These are phyloP conservation scores for Pantherophis guttatus DNA, from an alignment of 2,113 vertebrate species.

Conservation along the genomic window DNA sequence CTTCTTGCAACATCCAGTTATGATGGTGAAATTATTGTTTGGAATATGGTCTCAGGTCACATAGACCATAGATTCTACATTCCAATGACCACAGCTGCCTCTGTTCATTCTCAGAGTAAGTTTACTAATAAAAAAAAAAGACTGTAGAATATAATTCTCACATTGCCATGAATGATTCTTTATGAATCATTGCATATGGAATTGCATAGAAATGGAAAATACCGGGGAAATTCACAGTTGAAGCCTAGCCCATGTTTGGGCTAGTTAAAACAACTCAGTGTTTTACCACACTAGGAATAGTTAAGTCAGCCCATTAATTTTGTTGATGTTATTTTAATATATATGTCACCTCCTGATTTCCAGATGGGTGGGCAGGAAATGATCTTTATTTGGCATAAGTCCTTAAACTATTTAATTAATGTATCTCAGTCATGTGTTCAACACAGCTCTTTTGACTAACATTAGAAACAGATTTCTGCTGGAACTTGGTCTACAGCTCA, in stretches of 20 bases:
- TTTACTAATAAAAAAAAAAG: neutral
- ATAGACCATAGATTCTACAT: slow-evolving; percentile 58
- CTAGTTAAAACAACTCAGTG: neutral
- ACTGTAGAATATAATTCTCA: neutral
- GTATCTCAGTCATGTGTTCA: neutral
- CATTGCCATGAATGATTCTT: neutral
- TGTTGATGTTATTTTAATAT: neutral
- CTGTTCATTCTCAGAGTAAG: slow-evolving; percentile 46
- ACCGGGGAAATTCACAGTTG: neutral
- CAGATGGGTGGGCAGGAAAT: neutral
- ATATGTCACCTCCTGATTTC: neutral
- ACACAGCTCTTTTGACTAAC: neutral
- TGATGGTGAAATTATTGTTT: slow-evolving; percentile 73
- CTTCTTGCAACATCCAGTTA: slow-evolving; percentile 72
- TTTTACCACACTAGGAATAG: neutral
- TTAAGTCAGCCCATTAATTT: neutral
- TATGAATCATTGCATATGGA: neutral
- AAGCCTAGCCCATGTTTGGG: neutral
- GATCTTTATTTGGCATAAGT: neutral
- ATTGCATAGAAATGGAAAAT: neutral
- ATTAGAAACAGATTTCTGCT: neutral
- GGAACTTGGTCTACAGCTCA: neutral
- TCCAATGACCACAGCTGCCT: slow-evolving; percentile 22
- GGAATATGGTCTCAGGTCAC: slow-evolving; percentile 71
- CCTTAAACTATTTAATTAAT: neutral